phyloP scores from a whole-genome alignment of 2,888 invertebrate genomes.

The Diarsia dahlii region DNA sequence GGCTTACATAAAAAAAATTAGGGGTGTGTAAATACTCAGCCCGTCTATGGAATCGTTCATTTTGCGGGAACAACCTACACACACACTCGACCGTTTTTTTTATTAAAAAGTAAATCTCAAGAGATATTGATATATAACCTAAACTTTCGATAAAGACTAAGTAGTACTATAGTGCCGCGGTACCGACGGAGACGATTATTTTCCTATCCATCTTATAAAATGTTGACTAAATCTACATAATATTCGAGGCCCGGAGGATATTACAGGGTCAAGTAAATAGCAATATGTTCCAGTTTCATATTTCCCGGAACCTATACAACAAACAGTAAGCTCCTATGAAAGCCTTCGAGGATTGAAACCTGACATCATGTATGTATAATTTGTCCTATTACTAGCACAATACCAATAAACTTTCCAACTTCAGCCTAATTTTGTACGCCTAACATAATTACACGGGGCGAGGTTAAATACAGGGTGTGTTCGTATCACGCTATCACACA shows the following conservation, averaged over 20 bases:
- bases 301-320: conserved; percentile 20
- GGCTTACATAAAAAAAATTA: neutral
- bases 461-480: conserved; percentile 62
- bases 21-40: neutral
- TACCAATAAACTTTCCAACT: conserved; percentile 50
- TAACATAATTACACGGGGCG: conserved; percentile 55
- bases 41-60: neutral
- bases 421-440: conserved; percentile 32
- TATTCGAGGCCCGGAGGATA: neutral
- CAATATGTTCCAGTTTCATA: neutral
- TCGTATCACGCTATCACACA: conserved; percentile 58
- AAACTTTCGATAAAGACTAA: neutral
- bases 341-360: conserved; percentile 28
- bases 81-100: neutral
- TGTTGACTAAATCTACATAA: conserved; percentile 8
- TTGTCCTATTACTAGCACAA: conserved; percentile 35
- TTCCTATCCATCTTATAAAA: conserved; percentile 10
- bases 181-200: conserved; percentile 15
- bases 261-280: conserved; percentile 10
- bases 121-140: neutral
- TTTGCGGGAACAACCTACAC: neutral
- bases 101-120: neutral
- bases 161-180: neutral
- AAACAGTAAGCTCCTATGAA: conserved; percentile 14
- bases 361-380: conserved; percentile 40